Evolutionary conservation across 2,888 invertebrate species (phyloP).

Genomic region (Augiades crinisus): DNA sequence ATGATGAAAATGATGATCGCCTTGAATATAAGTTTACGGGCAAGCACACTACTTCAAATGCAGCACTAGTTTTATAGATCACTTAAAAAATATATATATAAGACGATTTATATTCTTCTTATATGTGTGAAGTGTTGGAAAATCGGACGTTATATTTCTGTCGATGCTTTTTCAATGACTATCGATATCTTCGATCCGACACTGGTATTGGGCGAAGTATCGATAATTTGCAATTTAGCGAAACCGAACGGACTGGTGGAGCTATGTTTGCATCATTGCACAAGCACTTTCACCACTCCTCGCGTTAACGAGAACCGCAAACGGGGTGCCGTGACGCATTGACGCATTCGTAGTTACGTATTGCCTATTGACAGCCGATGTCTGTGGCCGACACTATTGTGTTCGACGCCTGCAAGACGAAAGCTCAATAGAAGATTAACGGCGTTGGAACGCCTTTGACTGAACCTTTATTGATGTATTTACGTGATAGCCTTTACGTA

Average conservation of each 20-base stretch:
- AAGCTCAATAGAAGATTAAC: constrained; percentile 9
- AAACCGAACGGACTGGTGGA: too few species aligned
- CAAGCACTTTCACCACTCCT: constrained; percentile 71
- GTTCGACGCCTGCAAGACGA: not conserved
- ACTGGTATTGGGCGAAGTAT: too few species aligned
- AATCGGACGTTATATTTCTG: too few species aligned
- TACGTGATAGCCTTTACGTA: not conserved
- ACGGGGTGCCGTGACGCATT: constrained; percentile 43
- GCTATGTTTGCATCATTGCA: constrained; percentile 61
- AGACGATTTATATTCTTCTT: too few species aligned
- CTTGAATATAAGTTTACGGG: too few species aligned
- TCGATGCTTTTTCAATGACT: too few species aligned
- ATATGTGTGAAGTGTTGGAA: too few species aligned
- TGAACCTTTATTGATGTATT: not conserved
- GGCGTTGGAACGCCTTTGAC: not conserved
- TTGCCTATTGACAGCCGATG: constrained; percentile 28
- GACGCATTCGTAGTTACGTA: constrained; percentile 42
- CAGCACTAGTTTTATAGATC: too few species aligned
- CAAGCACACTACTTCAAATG: too few species aligned
- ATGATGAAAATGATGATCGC: too few species aligned
- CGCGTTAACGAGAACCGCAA: constrained; percentile 44
- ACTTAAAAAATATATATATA: too few species aligned
- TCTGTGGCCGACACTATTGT: constrained; percentile 14
- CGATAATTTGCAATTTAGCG: constrained; percentile 41
- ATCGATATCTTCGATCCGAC: too few species aligned